Conservation (phyloP, 2,888 invertebrate genomes). For the Epicampocera succincta region DNA sequence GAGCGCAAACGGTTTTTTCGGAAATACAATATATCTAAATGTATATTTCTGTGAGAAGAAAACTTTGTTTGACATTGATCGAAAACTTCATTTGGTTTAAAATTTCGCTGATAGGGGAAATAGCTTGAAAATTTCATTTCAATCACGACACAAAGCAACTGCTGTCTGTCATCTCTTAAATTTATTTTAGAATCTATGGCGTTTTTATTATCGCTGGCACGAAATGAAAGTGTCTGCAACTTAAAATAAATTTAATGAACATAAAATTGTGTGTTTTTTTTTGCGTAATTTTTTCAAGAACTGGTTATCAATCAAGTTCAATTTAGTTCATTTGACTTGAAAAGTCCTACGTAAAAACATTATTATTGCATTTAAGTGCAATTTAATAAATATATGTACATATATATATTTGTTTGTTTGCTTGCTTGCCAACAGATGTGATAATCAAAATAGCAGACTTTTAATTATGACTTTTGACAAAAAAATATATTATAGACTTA, state of each 20-base stretch:
- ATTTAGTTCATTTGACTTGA: constrained; percentile 32
- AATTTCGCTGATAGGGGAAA: too few species aligned
- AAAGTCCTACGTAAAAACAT: constrained; percentile 30
- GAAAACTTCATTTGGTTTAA: too few species aligned
- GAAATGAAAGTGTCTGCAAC: background rate
- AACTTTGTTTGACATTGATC: too few species aligned
- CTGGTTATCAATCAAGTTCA: constrained; percentile 52
- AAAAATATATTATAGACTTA: too few species aligned
- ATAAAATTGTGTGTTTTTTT: background rate
- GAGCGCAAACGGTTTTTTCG: too few species aligned
- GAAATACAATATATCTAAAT: too few species aligned
- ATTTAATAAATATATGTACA: constrained; percentile 43
- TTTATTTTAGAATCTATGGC: background rate
- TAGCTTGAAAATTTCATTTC: too few species aligned
- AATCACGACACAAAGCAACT: too few species aligned
- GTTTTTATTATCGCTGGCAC: background rate
- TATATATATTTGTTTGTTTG: background rate
- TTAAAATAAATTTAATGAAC: constrained; percentile 11
- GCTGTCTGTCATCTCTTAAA: too few species aligned
- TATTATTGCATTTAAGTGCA: constrained; percentile 39
- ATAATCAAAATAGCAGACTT: background rate
- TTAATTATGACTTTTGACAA: background rate
- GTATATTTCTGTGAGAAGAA: too few species aligned
- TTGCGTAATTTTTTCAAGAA: constrained; percentile 14
- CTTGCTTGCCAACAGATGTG: background rate